Conservation (phyloP, 2,888 invertebrate species). For the Oligia strigilis region DNA sequence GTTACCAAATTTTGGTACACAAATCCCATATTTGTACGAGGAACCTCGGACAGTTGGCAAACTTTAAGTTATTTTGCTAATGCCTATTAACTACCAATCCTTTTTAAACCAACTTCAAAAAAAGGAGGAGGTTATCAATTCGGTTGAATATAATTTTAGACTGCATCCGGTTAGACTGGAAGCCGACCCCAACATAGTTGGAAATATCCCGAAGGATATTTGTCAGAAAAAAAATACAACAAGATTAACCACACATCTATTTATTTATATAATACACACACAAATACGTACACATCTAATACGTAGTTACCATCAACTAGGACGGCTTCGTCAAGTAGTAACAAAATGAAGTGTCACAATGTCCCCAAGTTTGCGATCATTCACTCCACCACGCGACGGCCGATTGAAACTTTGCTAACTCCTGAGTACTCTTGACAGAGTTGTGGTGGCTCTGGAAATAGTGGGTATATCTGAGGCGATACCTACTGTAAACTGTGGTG, state of each 20-base stretch:
- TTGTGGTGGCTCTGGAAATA: constrained; percentile 10
- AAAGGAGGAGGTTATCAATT: too few species aligned
- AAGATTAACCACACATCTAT: neutral
- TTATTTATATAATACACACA: too few species aligned
- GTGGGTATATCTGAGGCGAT: constrained; percentile 5
- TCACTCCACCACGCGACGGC: constrained; percentile 10
- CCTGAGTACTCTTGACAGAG: neutral
- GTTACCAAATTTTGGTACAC: too few species aligned
- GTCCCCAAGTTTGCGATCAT: constrained; percentile 27
- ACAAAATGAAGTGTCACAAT: constrained; percentile 48
- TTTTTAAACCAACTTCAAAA: too few species aligned
- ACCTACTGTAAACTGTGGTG: constrained; percentile 1
- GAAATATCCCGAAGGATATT: neutral
- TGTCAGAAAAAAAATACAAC: neutral
- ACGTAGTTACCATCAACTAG: neutral
- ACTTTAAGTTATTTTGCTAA: too few species aligned
- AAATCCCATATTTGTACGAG: too few species aligned
- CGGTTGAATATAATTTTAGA: too few species aligned
- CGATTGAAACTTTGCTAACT: constrained; percentile 47
- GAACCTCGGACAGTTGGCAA: too few species aligned
- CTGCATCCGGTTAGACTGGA: too few species aligned
- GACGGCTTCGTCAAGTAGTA: neutral
- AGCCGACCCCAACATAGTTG: too few species aligned
- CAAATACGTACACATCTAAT: neutral
- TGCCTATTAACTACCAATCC: too few species aligned